These are phyloP conservation scores for Actinostola sp. DNA, from an alignment of 92 coral and sea anemone species.

Conservation along the genomic window DNA sequence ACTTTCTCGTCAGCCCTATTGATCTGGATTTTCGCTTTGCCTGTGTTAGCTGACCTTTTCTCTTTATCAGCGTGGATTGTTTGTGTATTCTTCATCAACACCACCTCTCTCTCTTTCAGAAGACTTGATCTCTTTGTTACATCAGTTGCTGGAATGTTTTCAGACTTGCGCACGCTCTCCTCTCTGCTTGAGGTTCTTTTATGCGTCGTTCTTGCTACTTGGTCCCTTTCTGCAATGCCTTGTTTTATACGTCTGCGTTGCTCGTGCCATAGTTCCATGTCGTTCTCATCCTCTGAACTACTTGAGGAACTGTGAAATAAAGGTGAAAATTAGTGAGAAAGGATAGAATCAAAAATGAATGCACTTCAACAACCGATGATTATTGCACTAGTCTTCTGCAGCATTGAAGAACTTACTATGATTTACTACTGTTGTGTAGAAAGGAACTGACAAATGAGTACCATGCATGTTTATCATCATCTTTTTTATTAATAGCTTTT, in stretches of 20 bases:
- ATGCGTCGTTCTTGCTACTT: background rate
- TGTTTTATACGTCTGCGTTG: constrained; percentile 63
- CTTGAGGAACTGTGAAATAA: constrained; percentile 30
- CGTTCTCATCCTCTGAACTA: constrained; percentile 73
- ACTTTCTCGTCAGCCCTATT: background rate
- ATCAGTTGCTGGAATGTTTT: background rate
- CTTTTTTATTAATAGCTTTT: no score
- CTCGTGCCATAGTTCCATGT: constrained; percentile 63
- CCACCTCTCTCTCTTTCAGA: background rate
- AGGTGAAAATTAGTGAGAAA: background rate
- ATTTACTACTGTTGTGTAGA: no score
- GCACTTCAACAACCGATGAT: background rate
- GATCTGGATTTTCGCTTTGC: background rate
- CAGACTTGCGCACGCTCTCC: background rate
- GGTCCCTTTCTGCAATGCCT: constrained; percentile 30
- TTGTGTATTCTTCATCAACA: background rate
- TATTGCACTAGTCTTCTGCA: no score
- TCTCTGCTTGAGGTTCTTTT: background rate
- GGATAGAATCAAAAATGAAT: background rate
- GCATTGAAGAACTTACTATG: no score
- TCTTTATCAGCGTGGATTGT: background rate
- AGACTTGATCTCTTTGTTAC: background rate
- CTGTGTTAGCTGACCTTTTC: background rate
- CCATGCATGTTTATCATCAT: no score
- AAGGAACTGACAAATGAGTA: no score